phyloP scores from a whole-genome alignment of 2,888 invertebrate species.

The Baccha elongata region DNA sequence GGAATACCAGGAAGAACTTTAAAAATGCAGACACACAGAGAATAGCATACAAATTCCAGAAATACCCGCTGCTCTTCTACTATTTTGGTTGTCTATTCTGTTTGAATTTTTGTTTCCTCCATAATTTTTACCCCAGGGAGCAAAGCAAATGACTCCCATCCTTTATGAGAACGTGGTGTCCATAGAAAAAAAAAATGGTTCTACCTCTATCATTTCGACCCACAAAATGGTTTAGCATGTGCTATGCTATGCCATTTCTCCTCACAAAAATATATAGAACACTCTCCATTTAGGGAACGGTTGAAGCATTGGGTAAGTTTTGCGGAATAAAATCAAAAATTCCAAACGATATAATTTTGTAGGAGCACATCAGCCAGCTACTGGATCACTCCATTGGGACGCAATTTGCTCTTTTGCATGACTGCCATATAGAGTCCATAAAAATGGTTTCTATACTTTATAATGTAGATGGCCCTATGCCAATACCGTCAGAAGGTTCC shows the following conservation, averaged over 20 bases:
- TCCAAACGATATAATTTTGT: conserved; percentile 73
- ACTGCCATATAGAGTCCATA: conserved; percentile 59
- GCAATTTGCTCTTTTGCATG: conserved; percentile 72
- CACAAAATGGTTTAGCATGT: conserved; percentile 51
- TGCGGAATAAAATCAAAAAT: conserved; percentile 71
- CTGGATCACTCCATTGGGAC: conserved; percentile 71
- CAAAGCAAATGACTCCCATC: conserved; percentile 47
- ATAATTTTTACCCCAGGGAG: conserved; percentile 56
- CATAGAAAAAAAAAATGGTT: conserved; percentile 12
- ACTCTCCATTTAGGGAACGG: neutral
- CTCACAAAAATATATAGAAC: neutral
- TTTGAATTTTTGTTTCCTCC: neutral
- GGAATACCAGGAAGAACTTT: conserved; percentile 38
- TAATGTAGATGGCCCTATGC: conserved; percentile 22
- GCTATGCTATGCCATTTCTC: neutral
- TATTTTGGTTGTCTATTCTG: conserved; percentile 19
- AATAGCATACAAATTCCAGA: conserved; percentile 66
- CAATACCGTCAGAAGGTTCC: conserved; percentile 13
- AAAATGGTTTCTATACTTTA: conserved; percentile 51
- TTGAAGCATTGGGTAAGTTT: conserved; percentile 1
- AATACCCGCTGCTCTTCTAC: conserved; percentile 43
- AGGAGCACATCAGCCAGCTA: conserved; percentile 68
- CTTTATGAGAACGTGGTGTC: conserved; percentile 51
- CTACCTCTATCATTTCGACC: conserved; percentile 29
- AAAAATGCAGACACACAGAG: conserved; percentile 72